A percentile compares a stretch with the other conserved stretches of the same genome.
phyloP scores from a whole-genome alignment of 1,140 invertebrate species.

The Heliconius himera region DNA sequence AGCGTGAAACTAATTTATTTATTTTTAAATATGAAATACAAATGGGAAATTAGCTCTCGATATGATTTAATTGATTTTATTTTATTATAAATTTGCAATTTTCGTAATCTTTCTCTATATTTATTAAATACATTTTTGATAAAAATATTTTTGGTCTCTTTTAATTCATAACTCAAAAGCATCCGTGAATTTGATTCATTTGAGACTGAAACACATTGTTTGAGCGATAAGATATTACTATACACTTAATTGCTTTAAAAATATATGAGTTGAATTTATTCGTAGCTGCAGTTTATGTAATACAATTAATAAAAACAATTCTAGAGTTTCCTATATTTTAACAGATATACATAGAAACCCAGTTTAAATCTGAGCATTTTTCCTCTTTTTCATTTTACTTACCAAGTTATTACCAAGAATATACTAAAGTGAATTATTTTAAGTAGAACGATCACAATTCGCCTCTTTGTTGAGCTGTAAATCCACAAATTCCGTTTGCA shows the following conservation, averaged over 20 bases:
- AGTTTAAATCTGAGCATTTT: not conserved
- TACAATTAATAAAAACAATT: not conserved
- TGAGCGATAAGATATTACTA: constrained; percentile 6
- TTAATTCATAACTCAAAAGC: constrained; percentile 42
- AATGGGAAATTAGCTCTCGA: not conserved
- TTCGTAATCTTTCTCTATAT: not conserved
- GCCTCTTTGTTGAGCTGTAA: not conserved
- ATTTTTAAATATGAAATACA: too few relatives aligned
- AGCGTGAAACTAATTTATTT: too few relatives aligned
- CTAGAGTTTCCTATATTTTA: not conserved
- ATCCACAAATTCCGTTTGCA: not conserved
- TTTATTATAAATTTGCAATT: not conserved
- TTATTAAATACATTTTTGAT: too few relatives aligned
- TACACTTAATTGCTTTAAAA: not conserved
- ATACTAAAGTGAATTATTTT: too few relatives aligned
- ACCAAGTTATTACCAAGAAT: too few relatives aligned
- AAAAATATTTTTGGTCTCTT: not conserved
- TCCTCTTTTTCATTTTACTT: not conserved
- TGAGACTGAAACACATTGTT: constrained; percentile 17
- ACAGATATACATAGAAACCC: not conserved
- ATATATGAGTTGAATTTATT: not conserved
- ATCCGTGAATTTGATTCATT: constrained; percentile 31
- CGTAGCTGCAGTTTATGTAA: not conserved
- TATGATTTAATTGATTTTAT: not conserved
- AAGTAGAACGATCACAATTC: not conserved